These are phyloP conservation scores for Heteromurus nitidus DNA, from an alignment of 2,888 invertebrate genomes.

Conservation along the genomic window DNA sequence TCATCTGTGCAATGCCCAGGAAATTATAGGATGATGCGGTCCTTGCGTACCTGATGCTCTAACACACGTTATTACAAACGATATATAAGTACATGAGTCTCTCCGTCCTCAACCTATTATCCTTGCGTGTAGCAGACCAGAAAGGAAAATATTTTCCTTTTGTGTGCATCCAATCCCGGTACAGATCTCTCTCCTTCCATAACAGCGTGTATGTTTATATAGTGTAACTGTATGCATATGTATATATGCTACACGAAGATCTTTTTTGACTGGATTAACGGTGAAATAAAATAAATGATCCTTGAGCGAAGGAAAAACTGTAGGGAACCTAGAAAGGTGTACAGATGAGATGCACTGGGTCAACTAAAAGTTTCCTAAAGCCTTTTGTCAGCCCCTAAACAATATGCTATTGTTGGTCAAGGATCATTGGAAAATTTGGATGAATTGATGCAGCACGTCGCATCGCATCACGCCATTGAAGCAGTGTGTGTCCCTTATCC, in stretches of 20 bases:
- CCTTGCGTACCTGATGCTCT: slow-evolving; percentile 43
- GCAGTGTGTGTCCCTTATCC: not conserved
- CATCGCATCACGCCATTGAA: not conserved
- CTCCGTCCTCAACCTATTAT: not conserved
- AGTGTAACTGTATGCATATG: not conserved
- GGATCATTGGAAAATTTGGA: slow-evolving; percentile 42
- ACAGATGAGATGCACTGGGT: slow-evolving; percentile 32
- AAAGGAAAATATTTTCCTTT: slow-evolving; percentile 37
- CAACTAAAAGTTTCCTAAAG: slow-evolving; percentile 33
- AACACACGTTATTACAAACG: slow-evolving; percentile 18
- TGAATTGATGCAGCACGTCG: slow-evolving; percentile 27
- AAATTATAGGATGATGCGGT: slow-evolving; percentile 32
- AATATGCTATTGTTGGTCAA: slow-evolving; percentile 36
- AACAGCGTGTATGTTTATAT: not conserved
- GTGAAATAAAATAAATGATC: slow-evolving; percentile 41
- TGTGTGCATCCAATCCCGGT: slow-evolving; percentile 19
- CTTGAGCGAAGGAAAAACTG: too few species aligned
- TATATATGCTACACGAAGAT: not conserved
- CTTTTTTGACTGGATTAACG: slow-evolving; percentile 47
- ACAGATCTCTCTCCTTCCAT: not conserved
- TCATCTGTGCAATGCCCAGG: not conserved
- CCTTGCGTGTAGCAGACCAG: slow-evolving; percentile 15
- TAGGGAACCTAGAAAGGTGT: not conserved
- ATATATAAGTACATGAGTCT: not conserved
- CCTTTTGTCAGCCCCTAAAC: slow-evolving; percentile 12